phyloP scores from a whole-genome alignment of 2,113 vertebrate genomes.

The Pungitius pungitius region DNA sequence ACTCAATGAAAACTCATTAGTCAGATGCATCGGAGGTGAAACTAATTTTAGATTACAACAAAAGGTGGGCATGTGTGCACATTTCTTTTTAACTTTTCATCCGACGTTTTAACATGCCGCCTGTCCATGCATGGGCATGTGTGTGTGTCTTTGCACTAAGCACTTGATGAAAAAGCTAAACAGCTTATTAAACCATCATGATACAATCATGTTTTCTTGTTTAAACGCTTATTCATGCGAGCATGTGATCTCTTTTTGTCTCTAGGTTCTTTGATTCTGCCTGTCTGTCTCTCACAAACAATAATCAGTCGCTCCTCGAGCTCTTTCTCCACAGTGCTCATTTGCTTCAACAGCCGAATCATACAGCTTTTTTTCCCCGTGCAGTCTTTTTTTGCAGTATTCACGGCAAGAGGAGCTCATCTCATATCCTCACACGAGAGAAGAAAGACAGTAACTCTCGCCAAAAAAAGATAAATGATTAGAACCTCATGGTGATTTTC shows the following conservation, averaged over 20 bases:
- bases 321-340: constrained; percentile 14
- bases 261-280: constrained; percentile 45
- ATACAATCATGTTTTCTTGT: constrained; percentile 56
- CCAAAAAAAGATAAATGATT: constrained; percentile 55
- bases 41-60: constrained; percentile 61
- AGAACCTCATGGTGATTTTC: constrained; percentile 47
- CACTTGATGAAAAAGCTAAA: constrained; percentile 57
- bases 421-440: constrained; percentile 42
- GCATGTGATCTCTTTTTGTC: constrained; percentile 46
- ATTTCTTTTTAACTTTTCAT: constrained; percentile 26
- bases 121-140: neutral
- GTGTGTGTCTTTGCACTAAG: constrained; percentile 40
- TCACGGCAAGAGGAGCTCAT: constrained; percentile 18
- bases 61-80: constrained; percentile 27
- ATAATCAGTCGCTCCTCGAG: constrained; percentile 28
- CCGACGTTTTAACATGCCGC: neutral
- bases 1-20: constrained; percentile 68
- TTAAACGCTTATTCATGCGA: constrained; percentile 66
- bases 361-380: constrained; percentile 5
- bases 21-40: constrained; percentile 56
- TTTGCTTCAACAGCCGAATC: constrained; percentile 37
- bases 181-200: constrained; percentile 52
- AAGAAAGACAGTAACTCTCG: constrained; percentile 43
- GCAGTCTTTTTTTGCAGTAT: constrained; percentile 8
- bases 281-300: constrained; percentile 44